Evolutionary conservation across 2,113 vertebrate species (phyloP).

Genomic region (Centropus bengalensis): DNA sequence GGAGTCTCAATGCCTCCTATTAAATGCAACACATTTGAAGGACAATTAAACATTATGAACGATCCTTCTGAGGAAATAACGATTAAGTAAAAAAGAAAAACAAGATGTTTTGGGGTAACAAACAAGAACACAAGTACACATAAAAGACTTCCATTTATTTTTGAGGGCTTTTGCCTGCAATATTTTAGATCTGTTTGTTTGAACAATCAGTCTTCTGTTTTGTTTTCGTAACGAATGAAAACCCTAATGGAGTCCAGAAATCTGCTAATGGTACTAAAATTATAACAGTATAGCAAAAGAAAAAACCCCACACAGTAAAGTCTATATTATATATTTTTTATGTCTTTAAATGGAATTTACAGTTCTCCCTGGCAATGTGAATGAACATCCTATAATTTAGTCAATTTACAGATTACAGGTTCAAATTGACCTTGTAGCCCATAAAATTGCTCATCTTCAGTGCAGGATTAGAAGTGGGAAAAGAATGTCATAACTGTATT

Average conservation of each 20-base stretch:
- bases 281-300: conserved; percentile 69
- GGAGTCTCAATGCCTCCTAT: conserved; percentile 72
- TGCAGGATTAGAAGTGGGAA: conserved; percentile 81
- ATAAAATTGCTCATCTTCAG: conserved; percentile 86
- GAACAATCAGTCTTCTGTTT: conserved; percentile 70
- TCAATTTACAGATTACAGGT: conserved; percentile 92
- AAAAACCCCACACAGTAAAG: conserved; percentile 75
- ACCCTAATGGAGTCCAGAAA: conserved; percentile 64
- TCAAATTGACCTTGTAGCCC: conserved; percentile 87
- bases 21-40: conserved; percentile 79
- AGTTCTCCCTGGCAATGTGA: conserved; percentile 86
- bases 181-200: conserved; percentile 53
- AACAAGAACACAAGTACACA: conserved; percentile 52
- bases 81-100: conserved; percentile 65
- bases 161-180: not conserved
- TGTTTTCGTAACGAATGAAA: conserved; percentile 64
- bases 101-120: conserved; percentile 51
- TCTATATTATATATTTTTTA: conserved; percentile 84
- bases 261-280: conserved; percentile 73
- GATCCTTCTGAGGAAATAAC: conserved; percentile 67
- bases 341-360: conserved; percentile 83
- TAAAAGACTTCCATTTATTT: conserved; percentile 35
- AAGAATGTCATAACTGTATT: conserved; percentile 88
- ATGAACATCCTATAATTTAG: conserved; percentile 92
- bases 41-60: conserved; percentile 78